Base-by-base conservation (phyloP, 2,888 invertebrate genomes). In the Diarsia rubi region DNA sequence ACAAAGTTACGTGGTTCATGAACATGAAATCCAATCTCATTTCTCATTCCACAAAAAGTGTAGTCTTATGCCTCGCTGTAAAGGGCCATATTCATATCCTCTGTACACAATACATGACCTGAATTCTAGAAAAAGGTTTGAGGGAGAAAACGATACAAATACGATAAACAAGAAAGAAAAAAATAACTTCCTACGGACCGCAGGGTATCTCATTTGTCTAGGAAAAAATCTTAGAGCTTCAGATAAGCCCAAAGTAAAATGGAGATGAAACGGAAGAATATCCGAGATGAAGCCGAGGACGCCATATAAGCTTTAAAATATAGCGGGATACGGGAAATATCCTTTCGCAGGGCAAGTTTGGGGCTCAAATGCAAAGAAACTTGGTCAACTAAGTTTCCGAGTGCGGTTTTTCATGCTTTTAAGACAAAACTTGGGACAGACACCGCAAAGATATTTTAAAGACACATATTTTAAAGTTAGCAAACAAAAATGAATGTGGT, bases 221-320 rank as follows among this genome's bases (percentile, higher is more conserved):
- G 85, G 88, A 89, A 91, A 93, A 92, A 91, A 90, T 90, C 91
- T 91, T 90, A 86, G 85, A 86, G 89, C 91, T 91, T 91, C 92
- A 92, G 92, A 92, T 92, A 91, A 92, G 92, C 91, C 89, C 89
- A 92, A 92, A 93, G 93, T 93, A 94, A 94, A 95, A 94, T 94
- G 92, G 91, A 94, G 93, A 94, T 93, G 91, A 92, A 95, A 93
- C 91, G 92, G 86, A 93, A 91, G 92, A 94, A 94, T 93, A 92
- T 91, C 88, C 87, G 88, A 92, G 91, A 92, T 91, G 90, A 89
- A 91, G 86, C 90, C 88, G 81, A 86, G 87, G 83, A 89, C 84
- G 88, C 89, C 88, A 86, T 90, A 91, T 92, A 92, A 92, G 91
- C 91, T 92, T 91, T 92, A 92, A 94, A 93, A 94, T 94, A 94